These are phyloP conservation scores for Cricetomys ansorgei DNA, from an alignment of 2,113 vertebrate species.

Conservation along the genomic window DNA sequence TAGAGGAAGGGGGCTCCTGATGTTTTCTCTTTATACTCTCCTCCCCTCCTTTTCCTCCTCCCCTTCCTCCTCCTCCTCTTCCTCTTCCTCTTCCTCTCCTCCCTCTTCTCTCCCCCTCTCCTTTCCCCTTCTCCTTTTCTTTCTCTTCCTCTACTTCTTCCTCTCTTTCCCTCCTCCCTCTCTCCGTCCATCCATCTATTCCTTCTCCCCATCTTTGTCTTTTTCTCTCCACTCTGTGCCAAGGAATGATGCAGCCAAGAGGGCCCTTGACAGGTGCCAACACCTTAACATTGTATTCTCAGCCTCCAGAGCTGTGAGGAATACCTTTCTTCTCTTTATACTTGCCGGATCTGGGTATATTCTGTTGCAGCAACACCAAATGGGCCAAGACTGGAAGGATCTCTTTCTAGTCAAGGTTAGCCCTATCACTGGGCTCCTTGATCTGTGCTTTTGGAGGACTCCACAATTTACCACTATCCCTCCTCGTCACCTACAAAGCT, in stretches of 20 bases:
- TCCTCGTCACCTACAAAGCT: background rate
- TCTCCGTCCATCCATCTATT: too few species aligned
- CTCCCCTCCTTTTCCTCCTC: background rate
- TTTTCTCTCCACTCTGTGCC: too few species aligned
- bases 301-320: background rate
- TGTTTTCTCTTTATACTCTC: too few species aligned
- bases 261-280: background rate
- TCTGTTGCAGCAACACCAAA: background rate
- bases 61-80: too few species aligned
- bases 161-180: too few species aligned
- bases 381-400: background rate
- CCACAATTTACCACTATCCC: background rate
- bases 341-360: background rate
- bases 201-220: fast-evolving
- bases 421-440: background rate
- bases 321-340: too few species aligned
- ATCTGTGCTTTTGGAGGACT: background rate
- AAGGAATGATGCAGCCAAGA: background rate
- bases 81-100: background rate
- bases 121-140: too few species aligned
- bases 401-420: background rate
- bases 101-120: background rate
- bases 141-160: background rate
- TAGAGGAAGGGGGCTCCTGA: background rate
- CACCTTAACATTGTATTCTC: background rate